Percentiles rank a stretch among this genome's conserved stretches.
Evolutionary conservation across 2,113 vertebrate genomes (phyloP).

Genomic region (Charina bottae): DNA sequence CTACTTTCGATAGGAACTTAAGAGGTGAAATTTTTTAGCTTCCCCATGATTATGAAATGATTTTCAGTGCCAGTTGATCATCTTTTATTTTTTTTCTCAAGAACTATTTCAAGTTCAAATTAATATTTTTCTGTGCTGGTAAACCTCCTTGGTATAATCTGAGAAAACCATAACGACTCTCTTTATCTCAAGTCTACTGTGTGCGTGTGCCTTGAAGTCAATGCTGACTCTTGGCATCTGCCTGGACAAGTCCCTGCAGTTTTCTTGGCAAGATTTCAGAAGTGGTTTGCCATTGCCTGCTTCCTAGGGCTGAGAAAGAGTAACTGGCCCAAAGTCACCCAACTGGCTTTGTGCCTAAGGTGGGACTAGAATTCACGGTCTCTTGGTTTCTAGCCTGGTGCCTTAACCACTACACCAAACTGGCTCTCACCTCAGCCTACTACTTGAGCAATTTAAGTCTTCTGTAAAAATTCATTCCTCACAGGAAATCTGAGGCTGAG

Average conservation of each 20-base stretch:
- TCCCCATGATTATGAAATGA: not conserved
- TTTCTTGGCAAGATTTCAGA: not conserved
- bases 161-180: not conserved
- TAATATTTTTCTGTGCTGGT: not conserved
- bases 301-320: not conserved
- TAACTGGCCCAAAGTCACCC: not conserved
- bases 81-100: not conserved
- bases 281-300: not conserved
- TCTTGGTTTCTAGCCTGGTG: not conserved
- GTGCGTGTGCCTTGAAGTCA: not conserved
- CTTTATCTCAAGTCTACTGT: not conserved
- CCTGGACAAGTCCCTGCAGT: not conserved
- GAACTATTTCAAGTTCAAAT: not conserved
- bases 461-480: not conserved
- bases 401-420: not conserved
- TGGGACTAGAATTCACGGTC: not conserved
- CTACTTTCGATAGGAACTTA: not conserved
- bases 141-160: not conserved
- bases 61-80: not conserved
- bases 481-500: not conserved
- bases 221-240: not conserved
- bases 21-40: not conserved
- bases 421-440: not conserved
- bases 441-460: not conserved
- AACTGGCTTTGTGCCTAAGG: not conserved